A percentile compares a stretch with the other conserved stretches of the same genome.
Conservation (phyloP, 2,797 vertebrate species). For the Myripristis murdjan region DNA sequence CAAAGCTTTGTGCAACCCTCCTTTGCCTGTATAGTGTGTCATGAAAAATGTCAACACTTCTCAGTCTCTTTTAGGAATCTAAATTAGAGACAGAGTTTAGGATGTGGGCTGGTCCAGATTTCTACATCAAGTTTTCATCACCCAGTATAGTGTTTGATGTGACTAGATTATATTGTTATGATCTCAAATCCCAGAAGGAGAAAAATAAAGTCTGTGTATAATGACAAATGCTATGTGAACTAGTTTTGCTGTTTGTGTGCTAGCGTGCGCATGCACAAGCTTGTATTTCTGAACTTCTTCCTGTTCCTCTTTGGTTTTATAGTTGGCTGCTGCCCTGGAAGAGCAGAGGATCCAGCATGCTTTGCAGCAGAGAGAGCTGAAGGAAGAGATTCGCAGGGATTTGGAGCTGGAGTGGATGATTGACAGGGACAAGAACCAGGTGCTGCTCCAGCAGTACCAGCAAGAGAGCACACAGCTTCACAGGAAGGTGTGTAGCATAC, state of each 20-base stretch:
- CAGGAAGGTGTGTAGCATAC: slow-evolving; percentile 88
- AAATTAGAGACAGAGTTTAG: slow-evolving; percentile 40
- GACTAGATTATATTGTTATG: slow-evolving; percentile 15
- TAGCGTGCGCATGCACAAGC: slow-evolving; percentile 1
- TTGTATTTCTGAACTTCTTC: slow-evolving; percentile 12
- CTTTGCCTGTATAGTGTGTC: slow-evolving; percentile 61
- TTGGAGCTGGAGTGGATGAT: slow-evolving; percentile 79
- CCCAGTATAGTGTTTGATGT: slow-evolving; percentile 9
- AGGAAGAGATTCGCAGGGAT: slow-evolving; percentile 80
- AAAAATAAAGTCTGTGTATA: slow-evolving; percentile 2
- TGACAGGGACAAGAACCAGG: slow-evolving; percentile 86
- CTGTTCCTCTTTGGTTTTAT: slow-evolving; percentile 23
- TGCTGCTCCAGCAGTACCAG: slow-evolving; percentile 82
- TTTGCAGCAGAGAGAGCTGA: slow-evolving; percentile 74
- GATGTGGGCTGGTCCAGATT: slow-evolving; percentile 37
- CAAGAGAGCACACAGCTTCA: slow-evolving; percentile 81
- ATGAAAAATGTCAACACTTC: slow-evolving; percentile 41
- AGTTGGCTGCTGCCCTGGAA: slow-evolving; percentile 82
- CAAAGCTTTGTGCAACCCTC: slow-evolving; percentile 43
- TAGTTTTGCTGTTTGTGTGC: neutral
- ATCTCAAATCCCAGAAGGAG: slow-evolving; percentile 1
- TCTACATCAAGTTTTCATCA: slow-evolving; percentile 30
- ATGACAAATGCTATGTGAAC: neutral
- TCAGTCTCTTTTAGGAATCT: slow-evolving; percentile 12
- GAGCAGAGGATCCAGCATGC: slow-evolving; percentile 78